Percentiles rank a stretch among this genome's conserved stretches.
Conservation (phyloP, 2,888 invertebrate species). For the Leucophora obtusa region DNA sequence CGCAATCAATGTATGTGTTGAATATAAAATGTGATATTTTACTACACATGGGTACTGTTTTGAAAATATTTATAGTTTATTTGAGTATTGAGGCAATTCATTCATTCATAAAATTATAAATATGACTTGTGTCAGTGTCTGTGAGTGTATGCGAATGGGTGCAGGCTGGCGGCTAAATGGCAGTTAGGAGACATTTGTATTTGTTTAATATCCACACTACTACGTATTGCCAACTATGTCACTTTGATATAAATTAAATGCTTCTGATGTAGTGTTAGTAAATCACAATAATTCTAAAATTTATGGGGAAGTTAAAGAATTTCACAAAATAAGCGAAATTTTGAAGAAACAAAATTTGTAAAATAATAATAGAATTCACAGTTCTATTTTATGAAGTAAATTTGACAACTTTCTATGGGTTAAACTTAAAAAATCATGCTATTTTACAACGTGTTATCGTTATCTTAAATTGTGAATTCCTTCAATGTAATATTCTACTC, state of each 20-base stretch:
- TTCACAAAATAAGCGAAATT: no score
- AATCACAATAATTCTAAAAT: not conserved
- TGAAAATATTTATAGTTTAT: conserved; percentile 20
- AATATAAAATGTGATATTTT: conserved; percentile 22
- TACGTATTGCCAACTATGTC: conserved; percentile 67
- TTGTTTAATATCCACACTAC: conserved; percentile 51
- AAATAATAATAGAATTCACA: no score
- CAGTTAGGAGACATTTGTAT: conserved; percentile 62
- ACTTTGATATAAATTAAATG: conserved; percentile 48
- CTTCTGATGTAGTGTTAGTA: not conserved
- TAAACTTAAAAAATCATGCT: no score
- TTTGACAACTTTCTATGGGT: no score
- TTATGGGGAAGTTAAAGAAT: no score
- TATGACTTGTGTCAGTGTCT: conserved; percentile 25
- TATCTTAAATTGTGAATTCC: no score
- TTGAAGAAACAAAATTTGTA: not conserved
- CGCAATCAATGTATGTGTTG: conserved; percentile 31
- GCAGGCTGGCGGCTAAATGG: conserved; percentile 62
- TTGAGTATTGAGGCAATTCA: conserved; percentile 45
- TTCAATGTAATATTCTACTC: no score
- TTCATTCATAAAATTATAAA: conserved; percentile 57
- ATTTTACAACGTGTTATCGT: no score
- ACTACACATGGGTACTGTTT: conserved; percentile 27
- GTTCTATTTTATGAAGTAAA: no score
- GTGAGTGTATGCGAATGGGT: conserved; percentile 49